Evolutionary conservation across 2,888 invertebrate genomes (phyloP).

Genomic region (Lycaena phlaeas): DNA sequence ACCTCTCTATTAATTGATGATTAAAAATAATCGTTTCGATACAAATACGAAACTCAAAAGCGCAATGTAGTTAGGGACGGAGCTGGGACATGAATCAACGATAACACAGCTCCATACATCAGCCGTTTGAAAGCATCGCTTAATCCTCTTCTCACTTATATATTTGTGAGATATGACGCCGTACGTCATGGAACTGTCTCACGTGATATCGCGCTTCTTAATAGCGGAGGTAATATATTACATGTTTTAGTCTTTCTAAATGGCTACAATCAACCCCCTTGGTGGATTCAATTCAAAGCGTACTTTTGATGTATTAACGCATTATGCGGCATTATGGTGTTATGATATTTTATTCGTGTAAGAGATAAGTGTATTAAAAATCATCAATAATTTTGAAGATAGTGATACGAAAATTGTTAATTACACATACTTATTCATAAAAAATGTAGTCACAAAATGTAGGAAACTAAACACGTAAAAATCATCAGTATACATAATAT

Average conservation of each 20-base stretch:
- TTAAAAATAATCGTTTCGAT: too few species aligned
- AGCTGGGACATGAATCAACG: constrained; percentile 47
- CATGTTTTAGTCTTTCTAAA: constrained; percentile 14
- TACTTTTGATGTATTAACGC: neutral
- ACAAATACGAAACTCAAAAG: too few species aligned
- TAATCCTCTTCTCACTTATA: constrained; percentile 48
- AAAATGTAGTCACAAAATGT: too few species aligned
- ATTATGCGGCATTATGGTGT: neutral
- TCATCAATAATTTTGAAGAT: too few species aligned
- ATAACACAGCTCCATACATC: constrained; percentile 44
- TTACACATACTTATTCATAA: too few species aligned
- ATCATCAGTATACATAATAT: too few species aligned
- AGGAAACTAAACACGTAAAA: too few species aligned
- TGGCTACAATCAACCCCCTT: neutral
- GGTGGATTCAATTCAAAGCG: constrained; percentile 1
- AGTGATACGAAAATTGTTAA: too few species aligned
- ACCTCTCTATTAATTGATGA: too few species aligned
- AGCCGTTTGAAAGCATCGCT: constrained; percentile 41
- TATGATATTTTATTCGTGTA: neutral
- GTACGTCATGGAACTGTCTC: constrained; percentile 41
- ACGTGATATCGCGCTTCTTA: constrained; percentile 20
- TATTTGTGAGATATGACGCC: constrained; percentile 52
- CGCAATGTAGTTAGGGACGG: too few species aligned
- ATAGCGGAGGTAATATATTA: constrained; percentile 18
- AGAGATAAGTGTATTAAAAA: neutral